Percentiles rank a stretch among this genome's conserved stretches.
phyloP scores from a whole-genome alignment of 2,888 invertebrate genomes.

The Steinernema scapterisci region DNA sequence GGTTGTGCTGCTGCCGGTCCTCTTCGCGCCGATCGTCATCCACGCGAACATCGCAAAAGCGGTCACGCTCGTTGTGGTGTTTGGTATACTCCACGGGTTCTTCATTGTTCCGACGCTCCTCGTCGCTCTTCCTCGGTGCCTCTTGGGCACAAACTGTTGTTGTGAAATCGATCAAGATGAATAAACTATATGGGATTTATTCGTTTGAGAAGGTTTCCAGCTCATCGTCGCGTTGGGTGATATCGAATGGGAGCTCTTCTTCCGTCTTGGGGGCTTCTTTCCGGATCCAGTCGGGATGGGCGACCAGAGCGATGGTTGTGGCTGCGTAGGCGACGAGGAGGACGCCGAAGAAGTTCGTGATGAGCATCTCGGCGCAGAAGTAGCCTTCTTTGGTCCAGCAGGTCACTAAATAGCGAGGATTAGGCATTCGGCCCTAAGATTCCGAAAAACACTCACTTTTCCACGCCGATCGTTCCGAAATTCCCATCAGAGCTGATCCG shows the following conservation, averaged over 20 bases:
- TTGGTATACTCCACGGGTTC: slow-evolving; percentile 24
- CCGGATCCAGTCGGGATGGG: slow-evolving; percentile 40
- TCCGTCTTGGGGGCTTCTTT: slow-evolving; percentile 3
- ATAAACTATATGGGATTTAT: neutral
- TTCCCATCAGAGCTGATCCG: slow-evolving; percentile 41
- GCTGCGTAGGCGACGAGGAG: slow-evolving; percentile 35
- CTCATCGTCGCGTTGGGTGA: neutral
- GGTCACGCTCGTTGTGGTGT: slow-evolving; percentile 18
- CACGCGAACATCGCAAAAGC: slow-evolving; percentile 43
- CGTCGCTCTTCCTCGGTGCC: slow-evolving; percentile 25
- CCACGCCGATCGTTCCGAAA: slow-evolving; percentile 42
- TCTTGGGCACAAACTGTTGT: slow-evolving; percentile 17
- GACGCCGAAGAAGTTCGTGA: slow-evolving; percentile 37
- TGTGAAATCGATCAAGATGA: slow-evolving; percentile 19
- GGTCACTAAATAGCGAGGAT: slow-evolving; percentile 31
- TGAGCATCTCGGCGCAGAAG: slow-evolving; percentile 37
- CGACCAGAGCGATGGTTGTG: neutral
- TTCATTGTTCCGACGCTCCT: slow-evolving; percentile 26
- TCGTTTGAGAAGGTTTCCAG: neutral
- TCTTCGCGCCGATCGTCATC: slow-evolving; percentile 44
- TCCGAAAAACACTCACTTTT: slow-evolving; percentile 37
- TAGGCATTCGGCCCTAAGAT: too few species aligned
- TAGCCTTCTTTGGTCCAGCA: slow-evolving; percentile 33
- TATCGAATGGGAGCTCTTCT: neutral
- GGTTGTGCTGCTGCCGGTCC: slow-evolving; percentile 44